Conservation (phyloP, 1,140 invertebrate genomes). For the Hylaeus anthracinus region DNA sequence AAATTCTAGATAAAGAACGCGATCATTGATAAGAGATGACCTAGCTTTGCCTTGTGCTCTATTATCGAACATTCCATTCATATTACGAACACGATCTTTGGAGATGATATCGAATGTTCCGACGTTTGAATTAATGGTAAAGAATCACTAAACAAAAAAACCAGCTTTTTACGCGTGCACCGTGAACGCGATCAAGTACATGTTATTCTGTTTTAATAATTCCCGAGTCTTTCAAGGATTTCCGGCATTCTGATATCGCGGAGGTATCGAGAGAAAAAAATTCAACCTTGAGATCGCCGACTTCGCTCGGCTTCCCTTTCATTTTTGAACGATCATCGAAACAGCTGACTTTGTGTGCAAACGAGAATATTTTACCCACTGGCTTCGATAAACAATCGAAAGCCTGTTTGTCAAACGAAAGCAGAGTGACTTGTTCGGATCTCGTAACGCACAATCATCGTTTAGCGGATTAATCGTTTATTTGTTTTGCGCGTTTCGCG, state of each 20-base stretch:
- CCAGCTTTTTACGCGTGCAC: neutral
- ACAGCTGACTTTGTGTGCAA: neutral
- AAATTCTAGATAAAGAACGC: too few relatives aligned
- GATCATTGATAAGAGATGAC: too few relatives aligned
- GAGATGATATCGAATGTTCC: too few relatives aligned
- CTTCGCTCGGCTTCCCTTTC: neutral
- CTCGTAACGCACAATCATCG: neutral
- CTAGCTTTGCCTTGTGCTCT: too few relatives aligned
- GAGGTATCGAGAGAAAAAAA: neutral
- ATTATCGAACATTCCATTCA: too few relatives aligned
- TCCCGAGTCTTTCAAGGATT: too few relatives aligned
- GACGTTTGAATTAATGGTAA: too few relatives aligned
- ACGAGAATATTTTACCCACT: too few relatives aligned
- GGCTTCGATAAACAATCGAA: neutral
- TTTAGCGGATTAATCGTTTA: neutral
- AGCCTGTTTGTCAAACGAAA: neutral
- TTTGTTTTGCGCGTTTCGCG: neutral
- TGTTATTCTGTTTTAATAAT: neutral
- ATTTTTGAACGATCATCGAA: neutral
- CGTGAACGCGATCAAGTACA: neutral
- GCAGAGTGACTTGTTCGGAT: too few relatives aligned
- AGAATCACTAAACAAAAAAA: too few relatives aligned
- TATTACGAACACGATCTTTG: too few relatives aligned
- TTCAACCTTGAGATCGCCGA: neutral
- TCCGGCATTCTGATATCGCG: neutral